phyloP scores from a whole-genome alignment of 2,888 invertebrate genomes.

The Diplolepis rosae region DNA sequence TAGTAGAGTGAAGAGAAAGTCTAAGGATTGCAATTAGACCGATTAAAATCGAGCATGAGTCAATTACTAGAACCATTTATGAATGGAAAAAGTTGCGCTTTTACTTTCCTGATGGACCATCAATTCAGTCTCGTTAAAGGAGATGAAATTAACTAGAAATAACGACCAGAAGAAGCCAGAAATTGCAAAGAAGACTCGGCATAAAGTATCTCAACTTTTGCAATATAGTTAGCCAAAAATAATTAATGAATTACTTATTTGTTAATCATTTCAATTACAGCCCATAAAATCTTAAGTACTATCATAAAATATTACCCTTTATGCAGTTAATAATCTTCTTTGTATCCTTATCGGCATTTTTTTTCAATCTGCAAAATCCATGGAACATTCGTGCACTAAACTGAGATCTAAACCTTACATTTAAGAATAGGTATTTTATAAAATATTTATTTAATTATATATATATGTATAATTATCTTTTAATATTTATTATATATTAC shows the following conservation, averaged over 20 bases:
- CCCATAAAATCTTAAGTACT: not conserved
- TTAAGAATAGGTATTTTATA: not conserved
- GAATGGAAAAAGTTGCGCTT: slow-evolving; percentile 12
- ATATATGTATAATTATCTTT: not conserved
- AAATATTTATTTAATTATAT: not conserved
- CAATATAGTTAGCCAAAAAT: not conserved
- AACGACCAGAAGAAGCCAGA: not conserved
- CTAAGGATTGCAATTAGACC: not conserved
- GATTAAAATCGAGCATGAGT: slow-evolving; percentile 13
- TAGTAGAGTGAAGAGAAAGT: slow-evolving; percentile 1
- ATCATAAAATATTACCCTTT: not conserved
- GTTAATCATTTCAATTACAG: not conserved
- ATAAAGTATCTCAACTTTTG: not conserved
- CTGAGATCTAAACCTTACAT: not conserved
- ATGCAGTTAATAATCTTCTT: not conserved
- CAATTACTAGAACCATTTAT: slow-evolving; percentile 10
- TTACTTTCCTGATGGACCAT: slow-evolving; percentile 12
- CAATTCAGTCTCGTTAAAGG: not conserved
- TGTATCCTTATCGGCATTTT: not conserved
- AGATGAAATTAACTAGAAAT: not conserved
- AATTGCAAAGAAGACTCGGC: not conserved
- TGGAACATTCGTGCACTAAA: slow-evolving; percentile 5
- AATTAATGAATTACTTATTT: not conserved
- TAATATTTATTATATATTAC: not conserved
- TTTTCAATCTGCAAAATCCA: not conserved